phyloP scores from a whole-genome alignment of 2,113 vertebrate genomes.

The Gracilinanus agilis region DNA sequence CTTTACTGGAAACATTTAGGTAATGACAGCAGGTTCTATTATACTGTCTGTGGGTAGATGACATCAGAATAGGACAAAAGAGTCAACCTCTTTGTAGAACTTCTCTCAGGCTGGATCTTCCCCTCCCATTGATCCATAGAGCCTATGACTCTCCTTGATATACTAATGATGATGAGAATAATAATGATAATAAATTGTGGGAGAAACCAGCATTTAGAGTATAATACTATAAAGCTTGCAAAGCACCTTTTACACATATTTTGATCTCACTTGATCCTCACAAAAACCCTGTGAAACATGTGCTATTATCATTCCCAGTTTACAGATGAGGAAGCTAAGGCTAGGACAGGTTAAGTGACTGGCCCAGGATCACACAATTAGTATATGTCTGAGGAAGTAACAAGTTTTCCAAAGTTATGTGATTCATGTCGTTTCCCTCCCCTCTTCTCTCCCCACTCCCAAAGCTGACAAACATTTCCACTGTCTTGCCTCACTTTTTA shows the following conservation, averaged over 20 bases:
- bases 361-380: not conserved
- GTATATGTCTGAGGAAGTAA: not conserved
- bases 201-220: not conserved
- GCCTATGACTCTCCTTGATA: not conserved
- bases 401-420: too few species aligned
- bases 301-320: not conserved
- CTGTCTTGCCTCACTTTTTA: not conserved
- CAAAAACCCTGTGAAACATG: not conserved
- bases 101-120: not conserved
- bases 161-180: too few species aligned
- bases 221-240: not conserved
- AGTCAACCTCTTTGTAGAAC: not conserved
- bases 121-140: not conserved
- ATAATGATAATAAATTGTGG: not conserved
- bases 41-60: not conserved
- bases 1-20: not conserved
- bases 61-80: not conserved
- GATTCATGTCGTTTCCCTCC: too few species aligned
- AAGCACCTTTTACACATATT: not conserved
- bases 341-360: not conserved
- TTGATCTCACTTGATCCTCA: too few species aligned
- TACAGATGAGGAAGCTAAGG: not conserved
- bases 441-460: too few species aligned
- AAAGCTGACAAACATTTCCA: too few species aligned
- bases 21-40: not conserved